These are phyloP conservation scores for Grantiella picta DNA, from an alignment of 2,113 vertebrate genomes.

Conservation along the genomic window DNA sequence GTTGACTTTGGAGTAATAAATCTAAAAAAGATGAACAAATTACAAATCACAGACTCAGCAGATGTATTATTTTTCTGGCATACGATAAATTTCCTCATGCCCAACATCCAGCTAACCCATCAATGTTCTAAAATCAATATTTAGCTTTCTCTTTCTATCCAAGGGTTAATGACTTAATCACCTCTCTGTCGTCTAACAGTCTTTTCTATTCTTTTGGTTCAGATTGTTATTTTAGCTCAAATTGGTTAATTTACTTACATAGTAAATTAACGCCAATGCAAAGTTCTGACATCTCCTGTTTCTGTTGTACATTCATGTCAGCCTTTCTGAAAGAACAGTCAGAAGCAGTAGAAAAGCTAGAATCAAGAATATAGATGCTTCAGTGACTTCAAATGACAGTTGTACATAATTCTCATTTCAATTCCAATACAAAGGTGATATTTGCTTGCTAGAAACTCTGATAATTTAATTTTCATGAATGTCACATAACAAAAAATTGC, in stretches of 20 bases:
- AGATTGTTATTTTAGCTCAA: background rate
- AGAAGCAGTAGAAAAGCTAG: background rate
- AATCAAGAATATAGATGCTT: background rate
- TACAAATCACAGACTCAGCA: background rate
- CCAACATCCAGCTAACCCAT: background rate
- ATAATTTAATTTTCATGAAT: background rate
- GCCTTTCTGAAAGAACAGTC: background rate
- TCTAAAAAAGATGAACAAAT: background rate
- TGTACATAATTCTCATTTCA: background rate
- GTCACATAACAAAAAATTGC: background rate
- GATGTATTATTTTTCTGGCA: background rate
- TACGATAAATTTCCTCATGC: background rate
- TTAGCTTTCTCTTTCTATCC: background rate
- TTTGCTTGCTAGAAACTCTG: background rate
- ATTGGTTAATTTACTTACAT: background rate
- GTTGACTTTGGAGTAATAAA: background rate
- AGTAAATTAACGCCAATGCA: background rate
- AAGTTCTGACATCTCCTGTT: background rate
- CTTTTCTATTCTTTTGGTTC: background rate
- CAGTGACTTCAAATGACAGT: background rate
- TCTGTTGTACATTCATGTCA: background rate
- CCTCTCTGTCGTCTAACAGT: background rate
- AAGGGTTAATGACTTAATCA: background rate
- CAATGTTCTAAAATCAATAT: background rate
- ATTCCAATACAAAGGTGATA: background rate